Evolutionary conservation across 2,113 vertebrate genomes (phyloP).

Genomic region (Bettongia penicillata): DNA sequence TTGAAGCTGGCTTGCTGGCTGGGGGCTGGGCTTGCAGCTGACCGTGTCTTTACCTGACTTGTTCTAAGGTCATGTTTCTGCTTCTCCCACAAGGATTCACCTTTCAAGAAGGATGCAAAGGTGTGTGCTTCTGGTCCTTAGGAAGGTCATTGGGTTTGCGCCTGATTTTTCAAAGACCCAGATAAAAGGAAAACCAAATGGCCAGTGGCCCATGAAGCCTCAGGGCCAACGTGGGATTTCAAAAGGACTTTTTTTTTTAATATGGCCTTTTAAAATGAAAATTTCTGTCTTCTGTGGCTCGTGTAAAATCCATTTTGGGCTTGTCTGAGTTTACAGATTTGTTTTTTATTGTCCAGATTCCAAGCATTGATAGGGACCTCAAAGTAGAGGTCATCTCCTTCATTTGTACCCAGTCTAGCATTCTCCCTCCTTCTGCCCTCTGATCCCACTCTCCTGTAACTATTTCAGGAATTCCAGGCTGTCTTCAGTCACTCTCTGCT

Average conservation of each 20-base stretch:
- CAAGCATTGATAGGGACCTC: background rate
- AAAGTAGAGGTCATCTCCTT: background rate
- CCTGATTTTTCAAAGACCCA: conserved; percentile 63
- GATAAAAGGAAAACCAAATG: conserved; percentile 54
- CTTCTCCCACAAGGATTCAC: conserved; percentile 62
- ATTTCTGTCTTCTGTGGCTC: background rate
- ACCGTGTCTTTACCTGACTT: conserved; percentile 81
- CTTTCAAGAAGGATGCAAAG: conserved; percentile 35
- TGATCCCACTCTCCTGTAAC: background rate
- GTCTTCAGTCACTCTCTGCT: background rate
- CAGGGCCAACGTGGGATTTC: conserved; percentile 28
- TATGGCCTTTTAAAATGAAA: conserved; percentile 22
- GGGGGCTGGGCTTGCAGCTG: conserved; percentile 76
- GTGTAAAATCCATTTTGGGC: conserved; percentile 27
- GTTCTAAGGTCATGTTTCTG: conserved; percentile 75
- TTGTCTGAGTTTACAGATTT: conserved; percentile 39
- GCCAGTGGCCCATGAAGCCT: background rate
- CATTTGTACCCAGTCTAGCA: background rate
- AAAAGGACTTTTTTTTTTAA: conserved; percentile 1
- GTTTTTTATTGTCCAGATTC: background rate
- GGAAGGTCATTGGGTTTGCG: background rate
- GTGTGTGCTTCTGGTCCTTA: background rate
- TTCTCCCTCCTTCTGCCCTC: background rate
- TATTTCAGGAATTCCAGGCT: background rate
- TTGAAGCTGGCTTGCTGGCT: conserved; percentile 82